Conservation (phyloP, 1,140 invertebrate genomes). For the Cherax destructor region DNA sequence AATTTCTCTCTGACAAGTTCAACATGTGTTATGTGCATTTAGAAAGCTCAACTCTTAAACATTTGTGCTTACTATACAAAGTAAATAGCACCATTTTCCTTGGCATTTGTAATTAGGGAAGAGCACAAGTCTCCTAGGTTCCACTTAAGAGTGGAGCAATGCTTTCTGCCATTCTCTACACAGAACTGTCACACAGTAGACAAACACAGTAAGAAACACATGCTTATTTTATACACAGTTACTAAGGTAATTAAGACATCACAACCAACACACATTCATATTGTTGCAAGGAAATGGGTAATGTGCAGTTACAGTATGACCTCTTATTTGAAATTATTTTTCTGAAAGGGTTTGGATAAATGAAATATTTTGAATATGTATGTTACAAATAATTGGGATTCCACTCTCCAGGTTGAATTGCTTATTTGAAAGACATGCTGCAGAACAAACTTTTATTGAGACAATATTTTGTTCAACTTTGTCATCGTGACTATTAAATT, state of each 20-base stretch:
- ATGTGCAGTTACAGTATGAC: no score
- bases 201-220: not conserved
- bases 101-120: slow-evolving; percentile 23
- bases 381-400: no score
- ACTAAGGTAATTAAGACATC: not conserved
- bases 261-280: not conserved
- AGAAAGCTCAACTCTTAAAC: slow-evolving; percentile 10
- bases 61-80: slow-evolving; percentile 28
- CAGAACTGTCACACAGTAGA: not conserved
- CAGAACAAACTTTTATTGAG: no score
- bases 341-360: no score
- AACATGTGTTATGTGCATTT: slow-evolving; percentile 15
- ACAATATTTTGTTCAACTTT: no score
- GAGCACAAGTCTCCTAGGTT: not conserved
- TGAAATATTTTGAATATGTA: no score
- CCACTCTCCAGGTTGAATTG: no score
- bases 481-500: no score
- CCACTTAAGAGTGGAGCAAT: not conserved
- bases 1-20: slow-evolving; percentile 1
- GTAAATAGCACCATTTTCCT: slow-evolving; percentile 39
- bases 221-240: not conserved
- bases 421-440: no score
- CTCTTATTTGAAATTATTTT: no score
- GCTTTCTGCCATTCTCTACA: not conserved
- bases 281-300: no score